Conservation (phyloP, 2,797 vertebrate species). For the Argya squamiceps region DNA sequence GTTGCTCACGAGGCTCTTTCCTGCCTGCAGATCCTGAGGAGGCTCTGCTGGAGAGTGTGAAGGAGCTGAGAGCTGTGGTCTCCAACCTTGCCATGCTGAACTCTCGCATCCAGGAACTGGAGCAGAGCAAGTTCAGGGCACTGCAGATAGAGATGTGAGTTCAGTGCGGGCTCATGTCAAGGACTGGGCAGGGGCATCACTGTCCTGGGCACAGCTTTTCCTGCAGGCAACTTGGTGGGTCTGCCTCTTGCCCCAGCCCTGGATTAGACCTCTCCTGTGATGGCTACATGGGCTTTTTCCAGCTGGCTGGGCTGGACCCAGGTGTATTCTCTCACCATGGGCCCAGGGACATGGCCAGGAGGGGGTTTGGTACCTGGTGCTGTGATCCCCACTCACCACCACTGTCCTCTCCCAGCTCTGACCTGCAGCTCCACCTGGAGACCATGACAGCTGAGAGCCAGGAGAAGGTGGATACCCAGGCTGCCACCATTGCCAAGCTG, state of each 20-base stretch:
- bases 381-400: background rate
- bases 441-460: conserved; percentile 63
- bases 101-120: conserved; percentile 56
- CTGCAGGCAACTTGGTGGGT: background rate
- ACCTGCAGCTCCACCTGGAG: conserved; percentile 81
- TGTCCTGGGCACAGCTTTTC: background rate
- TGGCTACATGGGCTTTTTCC: background rate
- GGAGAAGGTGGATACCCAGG: conserved; percentile 75
- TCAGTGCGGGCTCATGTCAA: accelerated
- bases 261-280: background rate
- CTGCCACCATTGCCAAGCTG: conserved; percentile 74
- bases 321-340: background rate
- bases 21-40: conserved; percentile 23
- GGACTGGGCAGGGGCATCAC: accelerated
- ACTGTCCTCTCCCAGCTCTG: conserved; percentile 67
- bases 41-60: background rate
- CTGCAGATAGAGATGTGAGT: conserved; percentile 71
- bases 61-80: conserved; percentile 54
- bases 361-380: background rate
- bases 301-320: background rate
- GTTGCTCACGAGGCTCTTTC: accelerated
- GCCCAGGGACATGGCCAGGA: background rate
- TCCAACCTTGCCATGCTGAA: conserved; percentile 51
- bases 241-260: background rate
- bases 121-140: conserved; percentile 54